Evolutionary conservation across 2,888 invertebrate species (phyloP), one percentile per base, ranked within the genome.

Genomic region (Pycnomerus fuliginosus): DNA sequence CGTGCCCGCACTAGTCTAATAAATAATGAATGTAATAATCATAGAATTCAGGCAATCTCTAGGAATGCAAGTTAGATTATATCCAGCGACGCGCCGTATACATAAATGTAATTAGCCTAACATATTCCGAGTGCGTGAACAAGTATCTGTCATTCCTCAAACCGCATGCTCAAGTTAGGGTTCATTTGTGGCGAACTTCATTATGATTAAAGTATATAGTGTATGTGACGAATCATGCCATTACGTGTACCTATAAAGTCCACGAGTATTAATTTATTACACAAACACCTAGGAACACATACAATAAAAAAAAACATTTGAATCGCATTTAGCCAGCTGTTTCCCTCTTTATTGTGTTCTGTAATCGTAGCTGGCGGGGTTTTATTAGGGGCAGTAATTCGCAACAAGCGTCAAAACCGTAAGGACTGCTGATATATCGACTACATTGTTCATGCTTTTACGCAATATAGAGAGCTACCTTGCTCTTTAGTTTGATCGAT

Each of bases 311-410:
- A n/a, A n/a, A n/a, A n/a, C n/a, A n/a, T n/a, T n/a, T n/a, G n/a
- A n/a, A n/a, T n/a, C n/a, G n/a, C n/a, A 29, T 33, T 32, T 16
- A 25, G 13, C 37, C 37, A 38, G 44, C 44, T 44, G 37, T 44
- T 43, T 44, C 44, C 44, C 44, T 44, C 44, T 66, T 66, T 68
- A 68, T 68, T 66, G 65, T 65, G 61, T 64, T 66, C 61, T 62
- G 65, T 67, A 67, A 67, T 68, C 67, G 67, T 63, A 58, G 56
- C 64, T 57, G 65, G 61, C 64, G 64, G 66, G 66, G 64, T 67
- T 67, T 68, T 68, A 65, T 65, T 64, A 59, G 60, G 52, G 58
- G 54, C 47, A 58, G 65, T 65, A 66, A 66, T 65, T 66, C 63
- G 61, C 62, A 61, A 60, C 58, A 53, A 61, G 61, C 61, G 64